These are phyloP conservation scores for Dinomys branickii DNA, from an alignment of 2,113 vertebrate species.

Conservation along the genomic window DNA sequence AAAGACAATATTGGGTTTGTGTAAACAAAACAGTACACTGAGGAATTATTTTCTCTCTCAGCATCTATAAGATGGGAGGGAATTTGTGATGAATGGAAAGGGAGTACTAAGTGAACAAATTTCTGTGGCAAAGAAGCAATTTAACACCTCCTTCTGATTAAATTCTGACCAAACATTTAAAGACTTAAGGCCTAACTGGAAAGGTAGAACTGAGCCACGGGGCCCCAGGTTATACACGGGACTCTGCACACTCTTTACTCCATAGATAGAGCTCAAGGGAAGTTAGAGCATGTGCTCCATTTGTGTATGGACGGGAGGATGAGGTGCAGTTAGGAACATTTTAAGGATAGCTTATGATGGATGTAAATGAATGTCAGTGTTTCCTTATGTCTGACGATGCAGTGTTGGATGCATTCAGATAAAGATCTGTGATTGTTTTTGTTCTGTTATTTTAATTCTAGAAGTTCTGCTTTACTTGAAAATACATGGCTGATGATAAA, in stretches of 20 bases:
- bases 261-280: not conserved
- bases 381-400: not conserved
- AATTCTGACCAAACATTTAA: not conserved
- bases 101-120: not conserved
- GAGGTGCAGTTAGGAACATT: not conserved
- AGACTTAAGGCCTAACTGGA: not conserved
- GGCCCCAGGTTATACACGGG: not conserved
- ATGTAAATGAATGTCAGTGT: not conserved
- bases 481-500: not conserved
- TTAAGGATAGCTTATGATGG: not conserved
- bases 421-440: not conserved
- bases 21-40: not conserved
- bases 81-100: not conserved
- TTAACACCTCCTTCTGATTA: not conserved
- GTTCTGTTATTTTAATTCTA: not conserved
- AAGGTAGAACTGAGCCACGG: not conserved
- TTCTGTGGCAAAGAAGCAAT: not conserved
- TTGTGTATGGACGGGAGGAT: not conserved
- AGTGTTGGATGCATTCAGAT: not conserved
- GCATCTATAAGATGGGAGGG: not conserved
- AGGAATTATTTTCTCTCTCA: not conserved
- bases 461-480: conserved; percentile 4
- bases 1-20: not conserved
- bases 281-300: not conserved
- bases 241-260: not conserved